Conservation (phyloP, 1,140 invertebrate species). For the Palaemon carinicauda region DNA sequence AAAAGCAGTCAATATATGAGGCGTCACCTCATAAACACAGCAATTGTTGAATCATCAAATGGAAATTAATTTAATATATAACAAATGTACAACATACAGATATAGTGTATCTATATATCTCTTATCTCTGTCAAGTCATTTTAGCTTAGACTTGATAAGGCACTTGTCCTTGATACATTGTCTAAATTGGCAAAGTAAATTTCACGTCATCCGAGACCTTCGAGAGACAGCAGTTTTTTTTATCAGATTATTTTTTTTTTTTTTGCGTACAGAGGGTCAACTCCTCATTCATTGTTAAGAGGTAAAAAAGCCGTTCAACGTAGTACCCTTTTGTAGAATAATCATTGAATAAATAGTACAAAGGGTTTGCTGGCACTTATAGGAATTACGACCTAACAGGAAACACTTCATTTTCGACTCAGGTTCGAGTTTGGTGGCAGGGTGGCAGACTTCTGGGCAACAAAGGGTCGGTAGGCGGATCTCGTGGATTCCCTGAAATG, state of each 20-base stretch:
- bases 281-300: background rate
- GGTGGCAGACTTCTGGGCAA: slow-evolving; percentile 66
- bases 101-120: background rate
- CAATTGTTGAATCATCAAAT: too few species aligned
- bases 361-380: background rate
- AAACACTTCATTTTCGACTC: slow-evolving; percentile 62
- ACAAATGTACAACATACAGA: too few species aligned
- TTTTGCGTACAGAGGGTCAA: too few species aligned
- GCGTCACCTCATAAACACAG: too few species aligned
- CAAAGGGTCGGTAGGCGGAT: slow-evolving; percentile 61
- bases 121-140: background rate
- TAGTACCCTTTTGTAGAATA: background rate
- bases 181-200: background rate
- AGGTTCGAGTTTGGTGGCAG: slow-evolving; percentile 63
- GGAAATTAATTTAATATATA: too few species aligned
- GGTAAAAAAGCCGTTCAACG: too few species aligned
- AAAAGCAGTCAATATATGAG: too few species aligned
- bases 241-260: too few species aligned
- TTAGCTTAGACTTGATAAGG: slow-evolving; percentile 25
- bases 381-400: background rate
- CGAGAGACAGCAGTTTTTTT: too few species aligned
- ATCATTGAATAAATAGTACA: background rate
- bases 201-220: background rate
- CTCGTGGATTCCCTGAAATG: slow-evolving; percentile 60
- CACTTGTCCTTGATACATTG: slow-evolving; percentile 25